phyloP scores from a whole-genome alignment of 2,888 invertebrate species.

The Ochropleura leucogaster region DNA sequence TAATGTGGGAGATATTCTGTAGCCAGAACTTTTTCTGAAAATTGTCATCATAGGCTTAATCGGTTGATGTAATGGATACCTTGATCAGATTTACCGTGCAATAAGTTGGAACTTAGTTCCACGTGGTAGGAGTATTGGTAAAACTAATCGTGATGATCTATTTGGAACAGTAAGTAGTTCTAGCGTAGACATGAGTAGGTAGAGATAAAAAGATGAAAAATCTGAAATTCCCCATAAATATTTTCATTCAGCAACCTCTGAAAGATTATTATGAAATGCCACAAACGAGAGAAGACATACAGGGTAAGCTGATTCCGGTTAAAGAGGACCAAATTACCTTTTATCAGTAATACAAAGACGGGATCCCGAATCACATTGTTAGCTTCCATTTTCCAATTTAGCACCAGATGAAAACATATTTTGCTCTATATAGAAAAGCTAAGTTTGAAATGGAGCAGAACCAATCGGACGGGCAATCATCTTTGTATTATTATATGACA shows the following conservation, averaged over 20 bases:
- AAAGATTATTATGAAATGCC: background rate
- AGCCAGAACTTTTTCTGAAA: background rate
- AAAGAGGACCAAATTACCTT: slow-evolving; percentile 6
- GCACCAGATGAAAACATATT: background rate
- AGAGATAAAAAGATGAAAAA: background rate
- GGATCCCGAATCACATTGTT: background rate
- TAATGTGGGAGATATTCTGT: background rate
- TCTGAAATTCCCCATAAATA: background rate
- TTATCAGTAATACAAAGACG: background rate
- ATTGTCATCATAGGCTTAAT: background rate
- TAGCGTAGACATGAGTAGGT: background rate
- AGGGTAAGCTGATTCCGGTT: background rate
- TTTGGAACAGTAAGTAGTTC: background rate
- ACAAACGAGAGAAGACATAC: background rate
- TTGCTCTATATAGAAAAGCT: background rate
- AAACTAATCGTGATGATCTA: slow-evolving; percentile 11
- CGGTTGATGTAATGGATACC: background rate
- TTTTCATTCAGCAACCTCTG: background rate
- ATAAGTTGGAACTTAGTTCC: background rate
- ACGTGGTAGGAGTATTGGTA: background rate
- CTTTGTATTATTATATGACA: slow-evolving; percentile 27
- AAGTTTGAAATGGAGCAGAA: slow-evolving; percentile 20
- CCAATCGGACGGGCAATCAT: slow-evolving; percentile 26
- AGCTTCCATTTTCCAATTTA: background rate
- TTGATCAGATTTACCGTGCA: background rate